Evolutionary conservation across 1,140 invertebrate species (phyloP), one percentile per base, ranked within the genome.

Genomic region (Heliconius eleuchia): DNA sequence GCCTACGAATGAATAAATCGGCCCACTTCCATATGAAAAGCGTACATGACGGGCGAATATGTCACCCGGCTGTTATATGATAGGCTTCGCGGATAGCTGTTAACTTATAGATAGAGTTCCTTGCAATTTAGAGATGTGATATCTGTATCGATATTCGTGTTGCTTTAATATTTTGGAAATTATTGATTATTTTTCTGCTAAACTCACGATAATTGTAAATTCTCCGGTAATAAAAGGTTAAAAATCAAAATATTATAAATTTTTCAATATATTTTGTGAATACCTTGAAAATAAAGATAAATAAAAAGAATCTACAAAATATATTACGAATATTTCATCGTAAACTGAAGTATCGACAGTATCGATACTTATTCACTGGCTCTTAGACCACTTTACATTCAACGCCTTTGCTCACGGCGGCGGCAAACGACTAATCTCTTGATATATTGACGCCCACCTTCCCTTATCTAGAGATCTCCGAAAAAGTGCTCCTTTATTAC

Each of bases 361-460:
- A 82, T 87, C 82, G 84, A 86, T 83, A 87, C 74, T 8, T 19
- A 18, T 6, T 82, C 86, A 78, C 86, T 87, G 83, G 37, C 52
- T 71, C 76, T 81, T 52, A 52, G 50, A 83, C 86, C 88, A 90
- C 89, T 93, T 92, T 88, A 88, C 88, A 93, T 92, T 91, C 90
- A 90, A 82, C 86, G 86, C 85, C 74, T 80, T 66, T 84, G 73
- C 86, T 83, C 84, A 81, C 83, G 79, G 82, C 79, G 86, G 87
- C 85, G 84, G 88, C 84, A 88, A 90, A 87, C 86, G 91, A 91
- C 92, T 93, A 93, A 93, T 93, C 92, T 92, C 85, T 86, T 92
- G 91, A 92, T 93, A 92, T 92, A 93, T 93, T 88, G 90, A 80
- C 88, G 86, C 89, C 92, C 88, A 92, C 91, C 92, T 92, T 89